Evolutionary conservation across 2,888 invertebrate species (phyloP).

Genomic region (Gastrophysa polygoni): DNA sequence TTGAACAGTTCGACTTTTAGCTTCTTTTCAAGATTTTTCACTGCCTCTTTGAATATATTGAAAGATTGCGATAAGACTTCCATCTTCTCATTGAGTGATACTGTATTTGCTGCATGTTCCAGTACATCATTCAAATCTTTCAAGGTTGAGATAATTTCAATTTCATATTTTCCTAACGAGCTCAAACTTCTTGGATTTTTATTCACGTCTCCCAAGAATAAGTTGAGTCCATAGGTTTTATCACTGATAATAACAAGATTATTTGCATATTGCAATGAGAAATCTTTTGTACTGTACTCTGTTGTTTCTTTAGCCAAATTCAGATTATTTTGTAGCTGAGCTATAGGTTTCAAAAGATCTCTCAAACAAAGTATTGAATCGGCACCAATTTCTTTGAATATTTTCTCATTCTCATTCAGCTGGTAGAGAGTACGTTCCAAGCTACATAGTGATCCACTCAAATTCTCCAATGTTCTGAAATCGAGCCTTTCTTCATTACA

Average conservation of each 20-base stretch:
- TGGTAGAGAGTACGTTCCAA: constrained; percentile 20
- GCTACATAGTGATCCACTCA: constrained; percentile 24
- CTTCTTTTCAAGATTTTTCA: constrained; percentile 25
- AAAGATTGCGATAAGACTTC: constrained; percentile 41
- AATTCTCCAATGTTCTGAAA: constrained; percentile 33
- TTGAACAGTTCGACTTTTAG: constrained; percentile 25
- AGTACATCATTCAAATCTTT: constrained; percentile 22
- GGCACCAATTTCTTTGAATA: constrained; percentile 21
- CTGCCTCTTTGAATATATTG: constrained; percentile 27
- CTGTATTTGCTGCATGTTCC: constrained; percentile 15
- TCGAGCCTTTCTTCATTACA: constrained; percentile 41
- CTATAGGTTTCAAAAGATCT: constrained; percentile 26
- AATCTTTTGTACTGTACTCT: constrained; percentile 40
- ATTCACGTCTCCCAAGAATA: constrained; percentile 36
- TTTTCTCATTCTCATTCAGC: constrained; percentile 13
- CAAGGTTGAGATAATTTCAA: constrained; percentile 28
- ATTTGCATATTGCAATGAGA: constrained; percentile 35
- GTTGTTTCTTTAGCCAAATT: constrained; percentile 35
- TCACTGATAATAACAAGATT: constrained; percentile 36
- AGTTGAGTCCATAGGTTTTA: constrained; percentile 29
- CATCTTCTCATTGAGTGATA: constrained; percentile 46
- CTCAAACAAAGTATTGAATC: constrained; percentile 26
- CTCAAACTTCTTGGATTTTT: constrained; percentile 25
- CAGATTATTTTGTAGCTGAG: constrained; percentile 36
- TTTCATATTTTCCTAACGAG: constrained; percentile 25